Conservation (phyloP, 1,140 invertebrate genomes). For the Drosophila orosa region DNA sequence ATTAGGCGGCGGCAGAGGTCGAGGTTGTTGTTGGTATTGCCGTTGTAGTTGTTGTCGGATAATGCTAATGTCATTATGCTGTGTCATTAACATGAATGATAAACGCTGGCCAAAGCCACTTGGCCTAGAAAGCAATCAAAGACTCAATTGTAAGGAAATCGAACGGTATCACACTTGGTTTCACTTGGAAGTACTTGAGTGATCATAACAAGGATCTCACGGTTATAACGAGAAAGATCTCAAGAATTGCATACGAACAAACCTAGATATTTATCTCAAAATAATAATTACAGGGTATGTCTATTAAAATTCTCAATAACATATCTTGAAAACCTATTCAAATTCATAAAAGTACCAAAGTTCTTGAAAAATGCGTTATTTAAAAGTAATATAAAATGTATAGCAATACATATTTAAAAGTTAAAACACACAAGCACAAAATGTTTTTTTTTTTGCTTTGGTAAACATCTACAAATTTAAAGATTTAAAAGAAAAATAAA, state of each 20-base stretch:
- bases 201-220: slow-evolving; percentile 1
- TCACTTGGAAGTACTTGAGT: not conserved
- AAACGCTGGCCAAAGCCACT: slow-evolving; percentile 57
- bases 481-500: slow-evolving; percentile 4
- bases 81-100: slow-evolving; percentile 69
- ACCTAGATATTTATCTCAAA: not conserved
- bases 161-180: slow-evolving; percentile 20
- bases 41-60: slow-evolving; percentile 35
- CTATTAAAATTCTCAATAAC: not conserved
- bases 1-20: slow-evolving; percentile 56
- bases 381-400: not conserved
- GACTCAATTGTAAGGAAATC: slow-evolving; percentile 29
- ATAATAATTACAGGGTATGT: not conserved
- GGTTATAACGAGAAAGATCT: not conserved
- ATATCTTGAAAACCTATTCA: not conserved
- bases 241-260: not conserved
- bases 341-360: not conserved
- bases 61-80: slow-evolving; percentile 78
- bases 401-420: not conserved
- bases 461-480: not conserved
- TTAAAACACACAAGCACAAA: slow-evolving; percentile 1
- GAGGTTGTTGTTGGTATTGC: slow-evolving; percentile 43
- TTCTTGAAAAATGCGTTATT: not conserved
- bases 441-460: not conserved
- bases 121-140: slow-evolving; percentile 80